Percentiles rank a stretch among this genome's conserved stretches.
phyloP scores from a whole-genome alignment of 2,888 invertebrate species.

The Metopia argyrocephala region DNA sequence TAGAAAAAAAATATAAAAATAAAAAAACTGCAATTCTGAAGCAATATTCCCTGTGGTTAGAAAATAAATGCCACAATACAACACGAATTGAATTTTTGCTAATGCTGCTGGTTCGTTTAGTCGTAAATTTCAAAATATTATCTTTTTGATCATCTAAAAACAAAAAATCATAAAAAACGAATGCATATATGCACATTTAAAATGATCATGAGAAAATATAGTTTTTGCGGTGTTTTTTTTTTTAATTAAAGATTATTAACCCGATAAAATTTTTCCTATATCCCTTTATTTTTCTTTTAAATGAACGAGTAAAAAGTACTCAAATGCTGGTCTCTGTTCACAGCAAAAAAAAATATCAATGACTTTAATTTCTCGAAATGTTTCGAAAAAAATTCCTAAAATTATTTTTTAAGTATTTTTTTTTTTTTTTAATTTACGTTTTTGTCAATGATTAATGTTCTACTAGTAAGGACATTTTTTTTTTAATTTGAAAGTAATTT shows the following conservation, averaged over 20 bases:
- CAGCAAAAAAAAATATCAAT: background rate
- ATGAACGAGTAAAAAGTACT: constrained; percentile 27
- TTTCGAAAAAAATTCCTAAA: background rate
- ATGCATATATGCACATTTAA: background rate
- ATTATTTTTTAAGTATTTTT: background rate
- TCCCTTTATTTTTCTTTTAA: background rate
- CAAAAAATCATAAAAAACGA: too few species aligned
- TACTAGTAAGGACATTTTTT: background rate
- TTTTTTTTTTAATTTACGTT: background rate
- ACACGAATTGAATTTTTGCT: background rate
- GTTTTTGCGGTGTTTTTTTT: background rate
- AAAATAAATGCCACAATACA: background rate
- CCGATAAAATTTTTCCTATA: background rate
- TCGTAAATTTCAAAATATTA: background rate
- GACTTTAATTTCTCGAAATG: too few species aligned
- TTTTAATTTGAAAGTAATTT: background rate
- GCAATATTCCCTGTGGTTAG: background rate
- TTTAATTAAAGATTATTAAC: background rate
- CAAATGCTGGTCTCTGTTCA: constrained; percentile 20
- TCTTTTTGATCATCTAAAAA: background rate
- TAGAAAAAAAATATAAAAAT: background rate
- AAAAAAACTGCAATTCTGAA: background rate
- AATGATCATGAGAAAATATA: background rate
- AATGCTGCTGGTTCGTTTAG: background rate
- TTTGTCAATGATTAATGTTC: constrained; percentile 22